Base-by-base conservation (phyloP, 2,797 vertebrate genomes). In the Siniperca scherzeri region DNA sequence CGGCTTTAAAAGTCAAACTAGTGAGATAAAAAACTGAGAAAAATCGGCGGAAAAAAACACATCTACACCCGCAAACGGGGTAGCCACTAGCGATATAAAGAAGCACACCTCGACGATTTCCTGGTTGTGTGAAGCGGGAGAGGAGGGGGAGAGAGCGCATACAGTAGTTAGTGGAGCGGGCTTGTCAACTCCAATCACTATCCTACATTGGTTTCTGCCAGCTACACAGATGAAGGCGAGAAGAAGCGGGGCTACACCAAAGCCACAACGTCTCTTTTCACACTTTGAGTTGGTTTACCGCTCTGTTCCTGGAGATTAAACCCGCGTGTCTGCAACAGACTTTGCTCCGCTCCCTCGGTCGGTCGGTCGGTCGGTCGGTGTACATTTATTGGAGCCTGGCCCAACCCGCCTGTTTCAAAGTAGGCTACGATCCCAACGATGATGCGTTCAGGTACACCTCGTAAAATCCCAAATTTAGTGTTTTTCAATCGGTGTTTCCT, bases 51-150 rank as follows among this genome's bases (percentile, higher is more conserved):
- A 66, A 64, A 74, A 76, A 64, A 56, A 53, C 78, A 46, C 90
- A 93, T 93, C 91, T 92, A 91, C 91, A 86, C 89, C 94, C 93
- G 86, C 82, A 82, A 64, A 88, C 84, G 89, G 89, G 88, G 89
- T 82, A 87, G 88, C 86, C 75, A 91, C 76, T 70, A 87, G 87
- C 87, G 86, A 90, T 82, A 87, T 93, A 90, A 89, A 93, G 91
- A 86, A 94, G 94, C 92, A 93, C 94, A 94, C 95, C 94, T 92
- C 94, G 95, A 88, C 94, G 92, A 95, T 96, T 96, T 96, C 96
- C 96, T 96, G 96, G 95, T 96, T 95, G 92, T 94, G 85, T 80
- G 89, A 91, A 92, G 91, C 85, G 88, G 85, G 79, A 88, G 92
- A 83, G 87, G 84, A 55, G 65, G 75, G 46, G 80, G 65, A 52